These are phyloP conservation scores for Siderastrea siderea DNA, from an alignment of 92 coral and sea anemone species.

Conservation along the genomic window DNA sequence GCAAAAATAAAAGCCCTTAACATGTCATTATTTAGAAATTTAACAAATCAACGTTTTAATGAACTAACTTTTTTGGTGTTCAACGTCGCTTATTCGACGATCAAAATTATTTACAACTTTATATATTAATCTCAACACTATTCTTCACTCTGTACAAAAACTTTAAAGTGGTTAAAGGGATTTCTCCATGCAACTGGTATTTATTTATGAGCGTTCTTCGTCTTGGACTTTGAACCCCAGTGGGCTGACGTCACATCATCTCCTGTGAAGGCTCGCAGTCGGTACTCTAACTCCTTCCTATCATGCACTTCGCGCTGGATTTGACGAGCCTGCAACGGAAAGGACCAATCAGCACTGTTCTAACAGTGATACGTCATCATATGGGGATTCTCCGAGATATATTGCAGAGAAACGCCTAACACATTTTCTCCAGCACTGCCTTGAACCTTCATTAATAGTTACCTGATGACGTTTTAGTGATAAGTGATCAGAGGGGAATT, in stretches of 20 bases:
- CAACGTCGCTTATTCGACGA: neutral
- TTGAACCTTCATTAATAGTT: no score
- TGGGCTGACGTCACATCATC: constrained; percentile 79
- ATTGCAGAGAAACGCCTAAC: neutral
- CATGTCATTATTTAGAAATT: neutral
- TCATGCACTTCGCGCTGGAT: constrained; percentile 89
- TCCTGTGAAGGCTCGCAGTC: constrained; percentile 96
- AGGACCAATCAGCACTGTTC: neutral
- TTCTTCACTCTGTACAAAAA: neutral
- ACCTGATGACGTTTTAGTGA: no score
- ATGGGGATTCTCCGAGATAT: neutral
- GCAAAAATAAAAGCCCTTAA: no score
- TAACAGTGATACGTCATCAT: neutral
- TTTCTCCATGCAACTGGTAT: neutral
- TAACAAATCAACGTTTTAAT: neutral
- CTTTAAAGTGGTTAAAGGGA: neutral
- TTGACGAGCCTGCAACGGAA: constrained; percentile 83
- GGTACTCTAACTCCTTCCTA: constrained; percentile 87
- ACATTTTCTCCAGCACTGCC: no score
- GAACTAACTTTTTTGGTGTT: neutral
- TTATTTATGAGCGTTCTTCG: constrained; percentile 31
- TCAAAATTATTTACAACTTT: neutral
- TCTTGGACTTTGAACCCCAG: constrained; percentile 31
- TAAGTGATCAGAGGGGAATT: no score
- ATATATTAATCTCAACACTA: constrained; percentile 19